Percentiles rank a stretch among this genome's conserved stretches.
phyloP scores from a whole-genome alignment of 1,140 invertebrate genomes.

The Meloidogyne hapla region DNA sequence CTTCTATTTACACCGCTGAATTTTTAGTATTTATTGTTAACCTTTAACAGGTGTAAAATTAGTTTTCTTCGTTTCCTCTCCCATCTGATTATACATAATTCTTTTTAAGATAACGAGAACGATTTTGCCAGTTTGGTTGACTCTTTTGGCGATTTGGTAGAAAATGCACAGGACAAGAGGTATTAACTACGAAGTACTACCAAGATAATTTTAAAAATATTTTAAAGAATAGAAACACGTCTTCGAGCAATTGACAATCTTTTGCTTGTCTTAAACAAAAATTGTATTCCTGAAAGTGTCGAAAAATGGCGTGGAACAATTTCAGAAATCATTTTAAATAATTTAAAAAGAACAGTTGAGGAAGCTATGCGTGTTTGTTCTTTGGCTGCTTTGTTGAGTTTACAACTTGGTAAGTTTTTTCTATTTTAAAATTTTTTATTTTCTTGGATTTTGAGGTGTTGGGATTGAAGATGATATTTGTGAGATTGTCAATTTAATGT shows the following conservation, averaged over 20 bases:
- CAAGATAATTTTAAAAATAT: conserved; percentile 31
- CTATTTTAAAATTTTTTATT: conserved; percentile 20
- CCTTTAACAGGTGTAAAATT: too few relatives aligned
- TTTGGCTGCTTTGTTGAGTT: conserved; percentile 35
- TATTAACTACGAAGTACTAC: background rate
- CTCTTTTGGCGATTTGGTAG: conserved; percentile 42
- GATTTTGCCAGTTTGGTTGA: conserved; percentile 33
- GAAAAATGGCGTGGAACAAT: conserved; percentile 43
- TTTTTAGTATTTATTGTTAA: too few relatives aligned
- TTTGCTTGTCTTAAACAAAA: conserved; percentile 26
- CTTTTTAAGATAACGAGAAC: conserved; percentile 38
- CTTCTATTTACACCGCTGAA: too few relatives aligned
- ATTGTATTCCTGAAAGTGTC: conserved; percentile 44
- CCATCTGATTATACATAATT: conserved; percentile 3
- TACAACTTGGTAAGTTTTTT: conserved; percentile 39
- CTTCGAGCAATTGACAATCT: conserved; percentile 45
- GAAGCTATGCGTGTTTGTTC: conserved; percentile 39
- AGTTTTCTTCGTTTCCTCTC: background rate
- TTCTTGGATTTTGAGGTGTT: conserved; percentile 29
- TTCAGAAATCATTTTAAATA: conserved; percentile 45
- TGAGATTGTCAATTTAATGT: conserved; percentile 19
- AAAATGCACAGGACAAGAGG: conserved; percentile 49
- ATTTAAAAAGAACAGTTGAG: conserved; percentile 47
- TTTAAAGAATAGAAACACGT: conserved; percentile 40
- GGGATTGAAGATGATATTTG: conserved; percentile 34